Percentiles rank a stretch among this genome's conserved stretches.
Evolutionary conservation across 2,797 vertebrate genomes (phyloP).

Genomic region (Lutjanus campechanus): DNA sequence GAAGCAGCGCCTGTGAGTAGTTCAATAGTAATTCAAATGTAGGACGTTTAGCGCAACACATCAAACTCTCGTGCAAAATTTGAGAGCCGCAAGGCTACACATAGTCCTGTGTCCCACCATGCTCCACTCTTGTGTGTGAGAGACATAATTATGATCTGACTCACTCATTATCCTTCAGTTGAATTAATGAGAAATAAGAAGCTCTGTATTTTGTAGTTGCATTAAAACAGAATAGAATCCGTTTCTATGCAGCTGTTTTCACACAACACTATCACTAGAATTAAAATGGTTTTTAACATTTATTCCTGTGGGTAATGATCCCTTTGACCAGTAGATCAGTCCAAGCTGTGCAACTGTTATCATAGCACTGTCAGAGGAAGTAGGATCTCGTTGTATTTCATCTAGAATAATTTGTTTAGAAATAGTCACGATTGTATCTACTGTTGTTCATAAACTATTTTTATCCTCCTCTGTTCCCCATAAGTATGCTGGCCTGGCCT

Average conservation of each 20-base stretch:
- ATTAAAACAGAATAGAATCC: neutral
- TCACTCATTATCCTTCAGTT: constrained; percentile 31
- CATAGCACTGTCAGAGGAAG: constrained; percentile 45
- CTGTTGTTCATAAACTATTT: constrained; percentile 35
- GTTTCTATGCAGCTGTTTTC: constrained; percentile 27
- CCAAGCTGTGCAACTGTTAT: constrained; percentile 4
- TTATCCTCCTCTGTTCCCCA: neutral
- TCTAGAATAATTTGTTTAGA: constrained; percentile 55
- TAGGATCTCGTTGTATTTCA: constrained; percentile 30
- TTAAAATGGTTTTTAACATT: constrained; percentile 29
- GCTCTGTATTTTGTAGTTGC: constrained; percentile 4
- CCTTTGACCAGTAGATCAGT: constrained; percentile 5
- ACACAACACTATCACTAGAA: constrained; percentile 8
- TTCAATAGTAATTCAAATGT: too few relatives aligned
- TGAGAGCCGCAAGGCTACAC: neutral
- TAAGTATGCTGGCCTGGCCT: constrained; percentile 2
- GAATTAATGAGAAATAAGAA: constrained; percentile 27
- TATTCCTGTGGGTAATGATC: constrained; percentile 21
- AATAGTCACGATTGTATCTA: constrained; percentile 9
- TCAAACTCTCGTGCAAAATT: constrained; percentile 20
- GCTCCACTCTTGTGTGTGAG: neutral
- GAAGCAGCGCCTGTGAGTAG: neutral
- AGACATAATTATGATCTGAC: constrained; percentile 26
- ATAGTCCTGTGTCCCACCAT: neutral
- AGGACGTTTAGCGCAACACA: neutral